Conservation (phyloP, 2,113 vertebrate genomes). For the Lynx canadensis region DNA sequence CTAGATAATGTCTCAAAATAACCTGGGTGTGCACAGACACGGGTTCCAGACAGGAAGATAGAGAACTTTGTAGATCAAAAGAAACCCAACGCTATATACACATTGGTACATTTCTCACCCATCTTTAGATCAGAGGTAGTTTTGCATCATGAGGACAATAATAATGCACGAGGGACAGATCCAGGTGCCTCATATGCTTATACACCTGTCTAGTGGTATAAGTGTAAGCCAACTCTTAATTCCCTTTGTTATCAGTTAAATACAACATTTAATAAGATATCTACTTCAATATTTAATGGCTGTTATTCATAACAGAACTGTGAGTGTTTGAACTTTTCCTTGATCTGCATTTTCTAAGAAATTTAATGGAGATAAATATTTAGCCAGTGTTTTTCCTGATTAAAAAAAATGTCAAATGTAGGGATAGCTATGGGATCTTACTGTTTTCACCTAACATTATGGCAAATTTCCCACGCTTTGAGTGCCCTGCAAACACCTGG, state of each 20-base stretch:
- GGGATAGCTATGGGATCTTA: background rate
- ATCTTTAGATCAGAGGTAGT: too few relatives aligned
- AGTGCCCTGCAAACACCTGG: background rate
- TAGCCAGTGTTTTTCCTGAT: background rate
- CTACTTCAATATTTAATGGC: background rate
- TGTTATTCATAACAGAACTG: background rate
- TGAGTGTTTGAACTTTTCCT: background rate
- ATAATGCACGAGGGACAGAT: rapidly evolving
- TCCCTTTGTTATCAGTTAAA: background rate
- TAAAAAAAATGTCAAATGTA: background rate
- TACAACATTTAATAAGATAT: background rate
- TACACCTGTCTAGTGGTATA: too few relatives aligned
- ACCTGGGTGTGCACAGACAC: background rate
- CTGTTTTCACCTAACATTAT: background rate
- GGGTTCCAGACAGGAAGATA: background rate
- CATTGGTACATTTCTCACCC: background rate
- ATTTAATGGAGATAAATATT: background rate
- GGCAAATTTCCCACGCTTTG: background rate
- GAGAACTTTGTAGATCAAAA: background rate
- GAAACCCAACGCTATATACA: background rate
- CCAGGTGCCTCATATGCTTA: background rate
- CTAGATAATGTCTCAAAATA: background rate
- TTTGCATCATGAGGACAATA: background rate
- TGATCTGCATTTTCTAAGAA: background rate
- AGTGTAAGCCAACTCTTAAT: background rate